Percentiles rank a stretch among this genome's conserved stretches.
phyloP scores from a whole-genome alignment of 2,888 invertebrate species.

The Cheilosia soror region DNA sequence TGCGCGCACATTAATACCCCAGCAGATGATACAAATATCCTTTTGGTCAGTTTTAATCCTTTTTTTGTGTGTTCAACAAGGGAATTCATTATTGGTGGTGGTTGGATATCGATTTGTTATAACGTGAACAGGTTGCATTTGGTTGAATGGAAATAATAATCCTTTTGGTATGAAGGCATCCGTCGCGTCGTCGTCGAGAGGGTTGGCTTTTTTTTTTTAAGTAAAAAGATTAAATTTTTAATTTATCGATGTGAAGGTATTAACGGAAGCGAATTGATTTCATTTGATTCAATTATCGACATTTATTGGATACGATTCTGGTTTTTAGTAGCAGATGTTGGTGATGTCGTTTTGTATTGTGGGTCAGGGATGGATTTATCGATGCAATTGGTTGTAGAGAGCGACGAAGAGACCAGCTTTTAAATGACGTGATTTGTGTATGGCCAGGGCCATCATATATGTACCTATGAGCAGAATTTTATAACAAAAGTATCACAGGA shows the following conservation, averaged over 20 bases:
- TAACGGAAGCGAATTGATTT: slow-evolving; percentile 75
- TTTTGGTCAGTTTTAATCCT: slow-evolving; percentile 71
- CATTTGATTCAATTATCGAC: slow-evolving; percentile 72
- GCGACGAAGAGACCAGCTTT: neutral
- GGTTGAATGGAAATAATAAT: slow-evolving; percentile 29
- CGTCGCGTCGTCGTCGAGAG: neutral
- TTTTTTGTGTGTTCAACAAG: slow-evolving; percentile 44
- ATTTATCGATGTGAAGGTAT: slow-evolving; percentile 65
- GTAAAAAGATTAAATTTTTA: slow-evolving; percentile 17
- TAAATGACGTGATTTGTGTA: neutral
- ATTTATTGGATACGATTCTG: slow-evolving; percentile 60
- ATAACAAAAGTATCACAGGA: no score
- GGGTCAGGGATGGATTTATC: neutral
- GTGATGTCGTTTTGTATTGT: slow-evolving; percentile 23
- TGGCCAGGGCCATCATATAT: neutral
- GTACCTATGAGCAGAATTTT: no score
- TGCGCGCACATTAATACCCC: slow-evolving; percentile 54
- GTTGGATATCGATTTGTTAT: slow-evolving; percentile 67
- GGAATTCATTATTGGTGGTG: slow-evolving; percentile 43
- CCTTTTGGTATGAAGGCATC: slow-evolving; percentile 30
- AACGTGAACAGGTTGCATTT: slow-evolving; percentile 59
- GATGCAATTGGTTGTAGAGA: neutral
- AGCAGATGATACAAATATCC: slow-evolving; percentile 67
- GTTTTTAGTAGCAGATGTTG: slow-evolving; percentile 51
- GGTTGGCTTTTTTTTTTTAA: slow-evolving; percentile 32